These are phyloP conservation scores for Solea senegalensis DNA, from an alignment of 2,113 vertebrate genomes.

Conservation along the genomic window DNA sequence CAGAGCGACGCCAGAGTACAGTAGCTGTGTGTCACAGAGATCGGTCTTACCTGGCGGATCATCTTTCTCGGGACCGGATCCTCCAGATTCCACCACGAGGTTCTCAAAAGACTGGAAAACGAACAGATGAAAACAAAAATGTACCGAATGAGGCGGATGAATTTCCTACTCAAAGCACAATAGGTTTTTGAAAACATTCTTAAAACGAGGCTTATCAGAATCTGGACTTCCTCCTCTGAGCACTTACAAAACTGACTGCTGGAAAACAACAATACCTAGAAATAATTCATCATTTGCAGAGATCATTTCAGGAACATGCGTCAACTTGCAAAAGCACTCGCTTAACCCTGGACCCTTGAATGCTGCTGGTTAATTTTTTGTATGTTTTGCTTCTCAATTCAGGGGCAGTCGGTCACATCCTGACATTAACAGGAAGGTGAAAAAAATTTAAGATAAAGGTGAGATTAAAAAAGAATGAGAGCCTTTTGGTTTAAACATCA, in stretches of 20 bases:
- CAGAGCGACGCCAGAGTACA: slow-evolving; percentile 23
- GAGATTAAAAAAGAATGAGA: not conserved
- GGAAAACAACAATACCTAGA: slow-evolving; percentile 55
- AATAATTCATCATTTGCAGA: slow-evolving; percentile 29
- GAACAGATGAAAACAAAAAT: slow-evolving; percentile 35
- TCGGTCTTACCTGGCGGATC: slow-evolving; percentile 83
- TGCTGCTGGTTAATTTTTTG: not conserved
- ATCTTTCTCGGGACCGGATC: slow-evolving; percentile 91
- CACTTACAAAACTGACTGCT: slow-evolving; percentile 28
- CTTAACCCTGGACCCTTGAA: slow-evolving; percentile 44
- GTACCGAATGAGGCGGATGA: not conserved
- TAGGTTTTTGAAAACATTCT: not conserved
- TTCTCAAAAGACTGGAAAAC: slow-evolving; percentile 92
- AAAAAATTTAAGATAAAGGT: not conserved
- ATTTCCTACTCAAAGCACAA: slow-evolving; percentile 18
- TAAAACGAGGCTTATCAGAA: slow-evolving; percentile 54
- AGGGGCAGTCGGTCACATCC: slow-evolving; percentile 28
- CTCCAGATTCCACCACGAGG: slow-evolving; percentile 89
- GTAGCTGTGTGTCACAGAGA: slow-evolving; percentile 30
- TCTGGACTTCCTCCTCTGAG: slow-evolving; percentile 39
- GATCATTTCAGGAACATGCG: slow-evolving; percentile 20
- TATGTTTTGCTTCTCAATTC: slow-evolving; percentile 23
- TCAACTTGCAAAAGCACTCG: slow-evolving; percentile 25
- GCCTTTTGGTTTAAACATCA: not conserved
- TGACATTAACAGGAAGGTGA: not conserved